phyloP scores from a whole-genome alignment of 2,113 vertebrate species.

The Cairina moschata region DNA sequence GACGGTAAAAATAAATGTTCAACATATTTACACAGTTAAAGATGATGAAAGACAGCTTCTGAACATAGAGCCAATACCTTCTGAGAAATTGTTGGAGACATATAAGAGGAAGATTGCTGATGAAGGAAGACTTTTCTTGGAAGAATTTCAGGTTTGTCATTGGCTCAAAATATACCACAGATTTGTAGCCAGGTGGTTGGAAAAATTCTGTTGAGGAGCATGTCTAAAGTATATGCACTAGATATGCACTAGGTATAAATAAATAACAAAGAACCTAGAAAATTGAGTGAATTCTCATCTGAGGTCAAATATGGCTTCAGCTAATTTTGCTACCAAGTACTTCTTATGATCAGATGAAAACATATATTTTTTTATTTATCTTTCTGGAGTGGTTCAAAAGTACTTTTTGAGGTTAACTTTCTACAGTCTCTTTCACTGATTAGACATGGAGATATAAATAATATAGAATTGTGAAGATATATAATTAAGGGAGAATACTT shows the following conservation, averaged over 20 bases:
- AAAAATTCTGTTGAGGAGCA: neutral
- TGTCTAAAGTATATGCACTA: neutral
- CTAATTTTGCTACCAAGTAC: neutral
- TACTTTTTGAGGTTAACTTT: neutral
- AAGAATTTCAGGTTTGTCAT: constrained; percentile 92
- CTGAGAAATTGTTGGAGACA: constrained; percentile 83
- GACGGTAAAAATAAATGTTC: neutral
- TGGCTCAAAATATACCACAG: neutral
- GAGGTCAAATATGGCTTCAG: neutral
- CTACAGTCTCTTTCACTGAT: neutral
- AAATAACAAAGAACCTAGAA: neutral
- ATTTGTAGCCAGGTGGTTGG: neutral
- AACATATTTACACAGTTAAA: constrained; percentile 9
- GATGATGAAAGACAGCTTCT: constrained; percentile 86
- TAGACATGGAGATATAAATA: neutral
- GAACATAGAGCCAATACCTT: constrained; percentile 88
- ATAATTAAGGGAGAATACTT: neutral
- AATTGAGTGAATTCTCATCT: neutral
- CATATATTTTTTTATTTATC: neutral
- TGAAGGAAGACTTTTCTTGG: constrained; percentile 92
- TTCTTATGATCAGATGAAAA: neutral
- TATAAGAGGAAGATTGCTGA: constrained; percentile 95
- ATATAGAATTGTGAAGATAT: neutral
- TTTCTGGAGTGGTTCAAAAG: neutral
- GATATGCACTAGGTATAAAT: neutral